These are phyloP conservation scores for Axinella damicornis DNA, from an alignment of 37 sponge, comb jelly and placozoan species.

Conservation along the genomic window DNA sequence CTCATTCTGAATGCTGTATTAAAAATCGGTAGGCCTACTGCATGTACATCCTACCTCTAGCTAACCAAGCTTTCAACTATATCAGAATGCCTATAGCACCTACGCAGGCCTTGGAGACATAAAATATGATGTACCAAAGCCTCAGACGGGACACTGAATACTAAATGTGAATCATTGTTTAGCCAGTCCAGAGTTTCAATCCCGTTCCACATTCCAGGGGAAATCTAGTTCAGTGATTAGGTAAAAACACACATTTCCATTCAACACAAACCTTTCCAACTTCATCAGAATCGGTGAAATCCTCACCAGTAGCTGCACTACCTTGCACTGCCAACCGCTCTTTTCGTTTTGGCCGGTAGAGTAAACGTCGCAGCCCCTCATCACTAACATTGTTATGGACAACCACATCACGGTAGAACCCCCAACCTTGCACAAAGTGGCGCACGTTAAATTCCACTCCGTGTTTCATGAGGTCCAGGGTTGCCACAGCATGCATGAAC, in stretches of 20 bases:
- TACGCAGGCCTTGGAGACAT: too few relatives aligned
- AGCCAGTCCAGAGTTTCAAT: too few relatives aligned
- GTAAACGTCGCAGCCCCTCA: background rate
- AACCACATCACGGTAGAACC: constrained; percentile 33
- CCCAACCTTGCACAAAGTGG: constrained; percentile 23
- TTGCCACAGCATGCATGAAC: constrained; percentile 29
- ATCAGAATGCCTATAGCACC: too few relatives aligned
- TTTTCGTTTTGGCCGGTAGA: background rate
- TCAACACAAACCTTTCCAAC: background rate
- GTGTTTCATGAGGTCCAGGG: constrained; percentile 13
- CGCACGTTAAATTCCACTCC: background rate
- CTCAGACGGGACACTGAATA: too few relatives aligned
- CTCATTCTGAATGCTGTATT: too few relatives aligned
- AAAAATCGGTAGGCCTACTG: too few relatives aligned
- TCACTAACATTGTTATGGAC: background rate
- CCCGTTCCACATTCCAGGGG: too few relatives aligned
- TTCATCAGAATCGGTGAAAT: constrained; percentile 28
- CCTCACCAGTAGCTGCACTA: background rate
- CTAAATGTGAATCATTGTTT: too few relatives aligned
- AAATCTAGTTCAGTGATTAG: background rate
- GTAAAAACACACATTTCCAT: background rate
- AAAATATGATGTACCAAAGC: too few relatives aligned
- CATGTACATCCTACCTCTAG: too few relatives aligned
- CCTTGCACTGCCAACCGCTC: background rate
- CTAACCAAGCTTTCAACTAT: too few relatives aligned